Percentiles rank a stretch among this genome's conserved stretches.
Evolutionary conservation across 2,797 vertebrate genomes (phyloP).

Genomic region (Thaleichthys pacificus): DNA sequence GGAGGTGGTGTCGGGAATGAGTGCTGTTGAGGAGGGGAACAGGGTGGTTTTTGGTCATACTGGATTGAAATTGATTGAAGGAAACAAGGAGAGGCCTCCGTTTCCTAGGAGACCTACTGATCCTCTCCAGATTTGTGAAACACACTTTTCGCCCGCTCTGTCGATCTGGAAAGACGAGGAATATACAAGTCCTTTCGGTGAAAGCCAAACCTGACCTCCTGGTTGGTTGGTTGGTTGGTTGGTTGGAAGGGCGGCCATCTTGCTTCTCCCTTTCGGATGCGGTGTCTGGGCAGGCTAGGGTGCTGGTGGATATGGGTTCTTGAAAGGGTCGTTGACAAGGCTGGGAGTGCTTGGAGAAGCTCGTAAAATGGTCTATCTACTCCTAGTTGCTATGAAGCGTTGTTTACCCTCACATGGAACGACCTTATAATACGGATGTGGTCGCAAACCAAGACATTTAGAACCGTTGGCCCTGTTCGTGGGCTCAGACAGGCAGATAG

Average conservation of each 20-base stretch:
- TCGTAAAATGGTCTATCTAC: conserved; percentile 28
- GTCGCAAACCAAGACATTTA: neutral
- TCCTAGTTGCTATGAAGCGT: conserved; percentile 56
- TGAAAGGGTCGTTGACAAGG: conserved; percentile 56
- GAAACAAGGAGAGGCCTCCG: conserved; percentile 5
- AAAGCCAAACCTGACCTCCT: too few relatives aligned
- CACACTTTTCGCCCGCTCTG: neutral
- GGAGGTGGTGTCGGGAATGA: neutral
- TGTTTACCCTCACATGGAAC: neutral
- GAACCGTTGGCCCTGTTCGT: neutral
- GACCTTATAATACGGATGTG: neutral
- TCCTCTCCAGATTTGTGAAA: neutral
- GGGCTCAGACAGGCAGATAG: too few relatives aligned
- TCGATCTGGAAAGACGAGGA: conserved; percentile 1
- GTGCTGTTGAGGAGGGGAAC: conserved; percentile 13
- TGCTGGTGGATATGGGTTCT: neutral
- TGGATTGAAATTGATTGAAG: neutral
- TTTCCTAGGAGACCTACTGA: neutral
- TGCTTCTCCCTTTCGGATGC: too few relatives aligned
- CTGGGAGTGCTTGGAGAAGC: conserved; percentile 47
- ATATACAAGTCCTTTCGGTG: neutral
- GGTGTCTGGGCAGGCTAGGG: too few relatives aligned
- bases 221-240: too few relatives aligned
- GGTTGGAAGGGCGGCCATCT: too few relatives aligned
- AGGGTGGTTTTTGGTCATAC: neutral